Percentiles rank a stretch among this genome's conserved stretches.
Evolutionary conservation across 2,113 vertebrate genomes (phyloP).

Genomic region (Cranoglanis bouderius): DNA sequence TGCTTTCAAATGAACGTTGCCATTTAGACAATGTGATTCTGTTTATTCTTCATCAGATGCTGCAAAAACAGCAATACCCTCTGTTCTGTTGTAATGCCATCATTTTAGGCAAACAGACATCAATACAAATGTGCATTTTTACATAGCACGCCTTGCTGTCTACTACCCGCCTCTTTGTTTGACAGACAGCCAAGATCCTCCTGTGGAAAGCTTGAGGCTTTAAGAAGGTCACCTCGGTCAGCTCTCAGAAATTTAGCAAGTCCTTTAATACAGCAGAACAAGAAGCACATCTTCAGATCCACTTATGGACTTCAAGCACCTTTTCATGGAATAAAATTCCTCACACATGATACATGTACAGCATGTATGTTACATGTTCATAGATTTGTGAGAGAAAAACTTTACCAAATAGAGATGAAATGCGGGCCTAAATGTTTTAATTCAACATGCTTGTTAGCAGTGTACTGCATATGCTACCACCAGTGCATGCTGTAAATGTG

Average conservation of each 20-base stretch:
- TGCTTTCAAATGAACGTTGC: neutral
- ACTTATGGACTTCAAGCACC: neutral
- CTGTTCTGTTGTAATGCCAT: neutral
- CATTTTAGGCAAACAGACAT: neutral
- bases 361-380: neutral
- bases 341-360: neutral
- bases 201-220: neutral
- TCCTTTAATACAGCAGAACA: neutral
- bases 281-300: neutral
- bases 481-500: neutral
- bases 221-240: neutral
- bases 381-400: neutral
- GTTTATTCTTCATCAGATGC: too few relatives aligned
- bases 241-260: neutral
- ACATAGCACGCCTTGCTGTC: neutral
- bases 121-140: neutral
- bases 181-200: neutral
- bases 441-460: neutral
- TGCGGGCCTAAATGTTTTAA: too few relatives aligned
- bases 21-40: neutral
- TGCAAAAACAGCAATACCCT: neutral
- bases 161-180: neutral
- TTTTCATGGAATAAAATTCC: neutral
- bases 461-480: neutral
- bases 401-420: neutral